phyloP scores from a whole-genome alignment of 2,888 invertebrate species.

The Agrenia bidenticulata region DNA sequence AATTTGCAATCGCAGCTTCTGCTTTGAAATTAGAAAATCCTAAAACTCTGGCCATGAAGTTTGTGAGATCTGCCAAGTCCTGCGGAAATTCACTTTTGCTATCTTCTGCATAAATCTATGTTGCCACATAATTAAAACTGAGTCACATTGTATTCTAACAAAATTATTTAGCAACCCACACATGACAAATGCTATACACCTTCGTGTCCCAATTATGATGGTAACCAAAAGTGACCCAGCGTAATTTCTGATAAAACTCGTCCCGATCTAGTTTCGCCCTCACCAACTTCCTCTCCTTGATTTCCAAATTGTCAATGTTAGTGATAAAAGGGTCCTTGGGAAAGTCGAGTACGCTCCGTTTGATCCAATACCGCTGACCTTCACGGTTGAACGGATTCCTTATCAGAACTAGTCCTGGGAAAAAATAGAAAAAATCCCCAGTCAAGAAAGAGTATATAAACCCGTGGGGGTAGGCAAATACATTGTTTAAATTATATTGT shows the following conservation, averaged over 20 bases:
- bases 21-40: conserved; percentile 68
- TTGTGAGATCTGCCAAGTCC: conserved; percentile 69
- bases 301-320: conserved; percentile 63
- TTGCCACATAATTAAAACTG: conserved; percentile 35
- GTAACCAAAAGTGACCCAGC: conserved; percentile 96
- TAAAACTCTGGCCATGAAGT: conserved; percentile 64
- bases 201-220: conserved; percentile 99
- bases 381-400: conserved; percentile 75
- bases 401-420: conserved; percentile 73
- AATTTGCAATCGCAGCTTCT: conserved; percentile 95
- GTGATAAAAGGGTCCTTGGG: conserved; percentile 68
- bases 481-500: too few species aligned
- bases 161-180: neutral
- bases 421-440: conserved; percentile 1
- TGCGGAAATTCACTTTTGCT: conserved; percentile 69
- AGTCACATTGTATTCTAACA: neutral
- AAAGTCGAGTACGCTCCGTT: conserved; percentile 74
- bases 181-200: conserved; percentile 58
- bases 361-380: conserved; percentile 82
- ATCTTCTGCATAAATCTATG: conserved; percentile 69
- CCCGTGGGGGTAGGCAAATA: neutral
- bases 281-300: conserved; percentile 17
- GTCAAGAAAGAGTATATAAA: neutral
- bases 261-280: conserved; percentile 20
- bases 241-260: conserved; percentile 61